Conservation (phyloP, 2,113 vertebrate species). For the Pygathrix nemaeus region DNA sequence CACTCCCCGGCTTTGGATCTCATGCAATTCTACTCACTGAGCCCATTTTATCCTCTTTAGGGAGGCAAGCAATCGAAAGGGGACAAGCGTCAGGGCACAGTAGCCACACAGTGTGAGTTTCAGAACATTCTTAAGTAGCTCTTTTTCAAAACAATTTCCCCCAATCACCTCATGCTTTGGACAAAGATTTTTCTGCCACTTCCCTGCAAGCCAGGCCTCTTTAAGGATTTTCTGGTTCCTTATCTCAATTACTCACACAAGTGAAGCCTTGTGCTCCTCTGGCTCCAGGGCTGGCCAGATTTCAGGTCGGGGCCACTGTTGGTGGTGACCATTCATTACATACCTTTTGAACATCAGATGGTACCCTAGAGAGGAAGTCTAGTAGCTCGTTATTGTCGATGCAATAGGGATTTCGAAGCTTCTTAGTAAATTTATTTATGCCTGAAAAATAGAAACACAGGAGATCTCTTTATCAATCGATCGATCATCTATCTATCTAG, state of each 20-base stretch:
- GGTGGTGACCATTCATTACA: slow-evolving; percentile 75
- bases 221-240: slow-evolving; percentile 74
- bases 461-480: background rate
- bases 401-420: slow-evolving; percentile 94
- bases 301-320: slow-evolving; percentile 1
- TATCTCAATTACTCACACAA: slow-evolving; percentile 69
- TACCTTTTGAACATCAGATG: slow-evolving; percentile 99
- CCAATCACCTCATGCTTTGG: slow-evolving; percentile 75
- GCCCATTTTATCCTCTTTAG: slow-evolving; percentile 59
- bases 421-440: slow-evolving; percentile 99
- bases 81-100: background rate
- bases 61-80: slow-evolving; percentile 67
- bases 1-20: background rate
- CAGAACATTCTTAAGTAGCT: slow-evolving; percentile 77
- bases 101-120: slow-evolving; percentile 66
- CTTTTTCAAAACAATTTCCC: slow-evolving; percentile 81
- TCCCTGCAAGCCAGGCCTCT: slow-evolving; percentile 33
- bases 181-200: slow-evolving; percentile 70
- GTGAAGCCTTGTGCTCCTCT: slow-evolving; percentile 5
- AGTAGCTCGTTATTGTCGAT: slow-evolving; percentile 96
- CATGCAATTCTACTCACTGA: slow-evolving; percentile 54
- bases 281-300: slow-evolving; percentile 17
- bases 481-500: background rate
- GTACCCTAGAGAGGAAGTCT: slow-evolving; percentile 98
- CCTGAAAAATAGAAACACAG: slow-evolving; percentile 84